Percentiles rank a stretch among this genome's conserved stretches.
phyloP scores from a whole-genome alignment of 2,113 vertebrate genomes.

The Donacobius atricapilla region DNA sequence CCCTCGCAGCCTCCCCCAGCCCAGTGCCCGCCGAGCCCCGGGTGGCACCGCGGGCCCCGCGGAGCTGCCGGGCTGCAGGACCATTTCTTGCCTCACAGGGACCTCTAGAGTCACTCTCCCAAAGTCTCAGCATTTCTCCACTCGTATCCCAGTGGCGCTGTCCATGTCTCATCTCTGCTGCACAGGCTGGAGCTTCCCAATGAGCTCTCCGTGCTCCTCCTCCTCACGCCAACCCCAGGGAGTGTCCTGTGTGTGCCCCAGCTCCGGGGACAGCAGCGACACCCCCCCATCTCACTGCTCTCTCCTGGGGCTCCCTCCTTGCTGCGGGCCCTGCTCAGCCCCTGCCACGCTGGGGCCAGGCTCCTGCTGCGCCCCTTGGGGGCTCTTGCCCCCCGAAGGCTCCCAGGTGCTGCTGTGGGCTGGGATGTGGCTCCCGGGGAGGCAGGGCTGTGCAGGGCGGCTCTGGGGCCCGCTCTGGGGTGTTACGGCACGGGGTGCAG shows the following conservation, averaged over 20 bases:
- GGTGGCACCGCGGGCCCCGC: background rate
- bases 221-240: background rate
- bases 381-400: too few relatives aligned
- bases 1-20: background rate
- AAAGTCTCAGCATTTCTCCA: background rate
- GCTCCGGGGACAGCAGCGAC: background rate
- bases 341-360: rapidly evolving
- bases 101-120: background rate
- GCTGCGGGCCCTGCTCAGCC: background rate
- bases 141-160: rapidly evolving
- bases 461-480: background rate
- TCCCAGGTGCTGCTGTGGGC: background rate
- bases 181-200: background rate
- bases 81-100: background rate
- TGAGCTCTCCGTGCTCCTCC: background rate
- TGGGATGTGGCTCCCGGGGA: background rate
- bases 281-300: background rate
- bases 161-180: background rate
- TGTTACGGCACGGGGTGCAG: background rate
- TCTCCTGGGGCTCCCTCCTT: background rate
- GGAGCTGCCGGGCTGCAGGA: background rate
- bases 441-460: background rate
- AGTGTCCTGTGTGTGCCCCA: background rate
- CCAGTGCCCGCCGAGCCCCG: too few relatives aligned
- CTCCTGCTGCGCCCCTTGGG: background rate